Evolutionary conservation across 1,140 invertebrate genomes (phyloP).

Genomic region (Procambarus virginalis): DNA sequence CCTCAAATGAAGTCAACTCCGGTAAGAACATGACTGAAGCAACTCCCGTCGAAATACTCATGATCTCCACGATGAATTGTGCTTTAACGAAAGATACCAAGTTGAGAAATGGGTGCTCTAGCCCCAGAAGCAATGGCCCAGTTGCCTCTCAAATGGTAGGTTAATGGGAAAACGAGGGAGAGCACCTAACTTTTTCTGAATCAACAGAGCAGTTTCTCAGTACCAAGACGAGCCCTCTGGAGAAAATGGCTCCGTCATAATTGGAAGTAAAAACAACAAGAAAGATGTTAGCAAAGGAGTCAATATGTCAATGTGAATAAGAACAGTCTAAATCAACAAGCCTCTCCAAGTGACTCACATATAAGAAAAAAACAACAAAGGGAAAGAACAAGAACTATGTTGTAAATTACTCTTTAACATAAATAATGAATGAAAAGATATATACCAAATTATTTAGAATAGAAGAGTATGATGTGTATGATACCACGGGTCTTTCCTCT

Average conservation of each 20-base stretch:
- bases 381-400: slow-evolving; percentile 50
- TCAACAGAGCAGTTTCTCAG: slow-evolving; percentile 43
- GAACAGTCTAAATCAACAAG: slow-evolving; percentile 40
- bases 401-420: neutral
- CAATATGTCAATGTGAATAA: slow-evolving; percentile 43
- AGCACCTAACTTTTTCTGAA: slow-evolving; percentile 50
- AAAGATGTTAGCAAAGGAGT: slow-evolving; percentile 16
- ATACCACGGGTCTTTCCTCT: neutral
- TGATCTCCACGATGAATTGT: slow-evolving; percentile 25
- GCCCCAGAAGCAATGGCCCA: neutral
- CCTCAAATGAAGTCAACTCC: neutral
- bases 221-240: slow-evolving; percentile 12
- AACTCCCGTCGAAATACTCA: slow-evolving; percentile 42
- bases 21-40: neutral
- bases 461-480: neutral
- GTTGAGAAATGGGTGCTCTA: neutral
- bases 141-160: slow-evolving; percentile 14
- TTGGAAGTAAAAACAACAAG: neutral
- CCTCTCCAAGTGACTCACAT: slow-evolving; percentile 30
- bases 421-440: neutral
- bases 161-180: slow-evolving; percentile 8
- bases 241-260: slow-evolving; percentile 44
- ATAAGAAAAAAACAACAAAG: slow-evolving; percentile 23
- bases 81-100: neutral
- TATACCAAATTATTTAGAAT: neutral